phyloP scores from a whole-genome alignment of 2,797 vertebrate genomes.

The Pangasius macronema region DNA sequence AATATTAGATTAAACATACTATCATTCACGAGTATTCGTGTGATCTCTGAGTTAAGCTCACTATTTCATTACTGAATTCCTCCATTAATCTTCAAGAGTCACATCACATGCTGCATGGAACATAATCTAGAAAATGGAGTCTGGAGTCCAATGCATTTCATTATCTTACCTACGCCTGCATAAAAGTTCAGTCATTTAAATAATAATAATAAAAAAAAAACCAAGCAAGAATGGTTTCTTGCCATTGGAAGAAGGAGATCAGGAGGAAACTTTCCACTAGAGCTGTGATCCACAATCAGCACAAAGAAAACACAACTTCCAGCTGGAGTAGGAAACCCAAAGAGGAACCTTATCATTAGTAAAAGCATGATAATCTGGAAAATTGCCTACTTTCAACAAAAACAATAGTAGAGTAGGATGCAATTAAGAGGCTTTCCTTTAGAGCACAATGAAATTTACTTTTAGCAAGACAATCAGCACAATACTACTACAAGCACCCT shows the following conservation, averaged over 20 bases:
- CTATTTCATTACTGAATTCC: background rate
- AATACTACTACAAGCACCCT: background rate
- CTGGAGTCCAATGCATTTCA: background rate
- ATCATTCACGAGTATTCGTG: background rate
- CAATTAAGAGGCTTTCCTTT: background rate
- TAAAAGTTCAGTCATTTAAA: background rate
- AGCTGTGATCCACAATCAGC: background rate
- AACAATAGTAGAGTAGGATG: background rate
- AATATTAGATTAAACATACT: background rate
- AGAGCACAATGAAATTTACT: background rate
- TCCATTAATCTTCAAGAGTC: background rate
- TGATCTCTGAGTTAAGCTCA: background rate
- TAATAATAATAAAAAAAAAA: background rate
- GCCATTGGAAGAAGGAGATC: background rate
- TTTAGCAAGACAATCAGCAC: background rate
- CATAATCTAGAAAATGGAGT: conserved; percentile 11
- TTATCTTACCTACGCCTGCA: background rate
- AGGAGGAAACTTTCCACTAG: background rate
- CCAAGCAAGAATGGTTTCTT: background rate
- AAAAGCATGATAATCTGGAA: background rate
- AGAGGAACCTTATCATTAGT: background rate
- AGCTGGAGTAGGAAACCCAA: background rate
- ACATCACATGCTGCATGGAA: background rate
- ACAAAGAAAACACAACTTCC: background rate
- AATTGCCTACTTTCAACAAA: background rate